Conservation (phyloP, 2,113 vertebrate species). For the Platysteira castanea region DNA sequence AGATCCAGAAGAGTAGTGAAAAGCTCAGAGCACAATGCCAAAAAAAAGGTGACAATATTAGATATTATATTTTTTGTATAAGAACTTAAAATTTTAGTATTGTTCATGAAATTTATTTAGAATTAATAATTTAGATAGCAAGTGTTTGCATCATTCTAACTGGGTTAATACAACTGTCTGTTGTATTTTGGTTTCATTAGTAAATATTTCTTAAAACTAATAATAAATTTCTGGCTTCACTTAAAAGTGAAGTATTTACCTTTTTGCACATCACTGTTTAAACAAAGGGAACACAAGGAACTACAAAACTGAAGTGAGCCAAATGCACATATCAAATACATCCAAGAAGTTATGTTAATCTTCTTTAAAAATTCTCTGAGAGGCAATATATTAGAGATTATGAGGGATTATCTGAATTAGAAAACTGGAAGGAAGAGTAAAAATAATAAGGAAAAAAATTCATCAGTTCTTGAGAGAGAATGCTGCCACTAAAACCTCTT, state of each 20-base stretch:
- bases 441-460: background rate
- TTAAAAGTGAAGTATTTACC: background rate
- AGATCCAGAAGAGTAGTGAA: background rate
- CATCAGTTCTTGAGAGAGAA: background rate
- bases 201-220: background rate
- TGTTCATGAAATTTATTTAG: background rate
- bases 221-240: background rate
- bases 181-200: background rate
- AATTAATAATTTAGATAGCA: background rate
- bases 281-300: background rate
- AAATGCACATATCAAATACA: background rate
- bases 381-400: background rate
- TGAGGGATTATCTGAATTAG: background rate
- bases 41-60: background rate
- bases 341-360: background rate
- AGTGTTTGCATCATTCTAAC: background rate
- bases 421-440: background rate
- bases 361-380: background rate
- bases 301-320: background rate
- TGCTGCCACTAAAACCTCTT: background rate
- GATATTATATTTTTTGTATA: background rate
- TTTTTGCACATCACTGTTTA: background rate
- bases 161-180: background rate
- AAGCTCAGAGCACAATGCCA: background rate
- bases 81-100: background rate